A percentile compares a stretch with the other conserved stretches of the same genome.
Evolutionary conservation across 53 echinoderm and acorn worm species (phyloP).

Genomic region (Antedon mediterranea): DNA sequence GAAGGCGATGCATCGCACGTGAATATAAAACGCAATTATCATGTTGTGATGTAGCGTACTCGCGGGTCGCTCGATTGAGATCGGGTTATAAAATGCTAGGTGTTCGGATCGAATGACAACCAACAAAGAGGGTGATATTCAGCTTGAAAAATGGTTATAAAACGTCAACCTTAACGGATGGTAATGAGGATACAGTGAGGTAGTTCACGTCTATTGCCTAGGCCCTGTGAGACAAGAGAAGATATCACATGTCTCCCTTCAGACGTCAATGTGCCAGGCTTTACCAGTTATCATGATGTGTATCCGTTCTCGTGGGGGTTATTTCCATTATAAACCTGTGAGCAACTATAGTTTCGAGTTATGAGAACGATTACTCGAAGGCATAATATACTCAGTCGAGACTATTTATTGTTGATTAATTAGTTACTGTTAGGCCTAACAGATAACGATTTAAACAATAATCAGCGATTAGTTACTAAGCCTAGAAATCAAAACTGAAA

Average conservation of each 20-base stretch:
- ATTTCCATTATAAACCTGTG: neutral
- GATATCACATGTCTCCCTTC: neutral
- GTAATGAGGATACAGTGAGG: neutral
- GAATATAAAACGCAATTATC: neutral
- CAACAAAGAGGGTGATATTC: conserved; percentile 14
- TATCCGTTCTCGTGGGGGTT: neutral
- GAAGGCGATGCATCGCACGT: neutral
- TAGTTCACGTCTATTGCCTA: neutral
- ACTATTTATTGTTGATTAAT: neutral
- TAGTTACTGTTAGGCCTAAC: neutral
- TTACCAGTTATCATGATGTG: neutral
- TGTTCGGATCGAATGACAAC: conserved; percentile 1
- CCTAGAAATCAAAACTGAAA: too few species aligned
- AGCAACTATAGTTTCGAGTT: neutral
- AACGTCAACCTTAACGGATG: neutral
- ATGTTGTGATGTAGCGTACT: neutral
- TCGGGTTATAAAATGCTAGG: neutral
- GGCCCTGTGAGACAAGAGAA: neutral
- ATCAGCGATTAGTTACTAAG: too few species aligned
- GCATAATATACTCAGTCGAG: neutral
- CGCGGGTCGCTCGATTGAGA: neutral
- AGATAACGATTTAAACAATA: too few species aligned
- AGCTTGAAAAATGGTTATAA: neutral
- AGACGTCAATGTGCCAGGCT: neutral
- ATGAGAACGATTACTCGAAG: neutral